Conservation (phyloP, 2,113 vertebrate genomes). For the Felis chaus region DNA sequence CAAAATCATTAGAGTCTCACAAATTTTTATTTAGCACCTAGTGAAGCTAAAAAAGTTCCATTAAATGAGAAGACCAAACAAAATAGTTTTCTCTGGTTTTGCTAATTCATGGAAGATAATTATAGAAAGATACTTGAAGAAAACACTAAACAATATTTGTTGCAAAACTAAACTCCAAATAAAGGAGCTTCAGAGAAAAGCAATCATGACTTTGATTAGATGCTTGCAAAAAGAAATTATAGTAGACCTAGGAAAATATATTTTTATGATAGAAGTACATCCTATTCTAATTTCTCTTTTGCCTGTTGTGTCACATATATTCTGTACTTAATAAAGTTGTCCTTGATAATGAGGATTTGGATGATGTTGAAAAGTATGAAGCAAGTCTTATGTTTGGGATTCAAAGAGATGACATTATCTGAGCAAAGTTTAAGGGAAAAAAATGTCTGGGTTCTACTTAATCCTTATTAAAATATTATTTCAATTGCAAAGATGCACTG, state of each 20-base stretch:
- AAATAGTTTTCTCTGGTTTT: slow-evolving; percentile 28
- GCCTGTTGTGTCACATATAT: background rate
- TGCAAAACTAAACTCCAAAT: background rate
- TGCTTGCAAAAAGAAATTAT: background rate
- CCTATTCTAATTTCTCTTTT: background rate
- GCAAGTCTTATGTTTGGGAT: background rate
- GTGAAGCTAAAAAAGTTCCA: background rate
- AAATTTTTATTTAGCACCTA: slow-evolving; percentile 44
- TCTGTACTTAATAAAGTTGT: background rate
- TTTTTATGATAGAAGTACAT: background rate
- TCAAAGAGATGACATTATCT: background rate
- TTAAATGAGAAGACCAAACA: background rate
- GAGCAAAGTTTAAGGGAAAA: background rate
- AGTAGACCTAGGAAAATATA: background rate
- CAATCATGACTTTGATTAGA: background rate
- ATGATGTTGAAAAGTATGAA: background rate
- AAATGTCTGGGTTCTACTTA: background rate
- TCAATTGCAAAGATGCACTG: background rate
- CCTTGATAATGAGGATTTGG: background rate
- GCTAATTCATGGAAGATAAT: slow-evolving; percentile 21
- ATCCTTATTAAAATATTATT: background rate
- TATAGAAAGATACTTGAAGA: slow-evolving; percentile 9
- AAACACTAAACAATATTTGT: slow-evolving; percentile 25
- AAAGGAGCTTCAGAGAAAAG: background rate
- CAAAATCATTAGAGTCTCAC: slow-evolving; percentile 33